Percentiles rank a stretch among this genome's conserved stretches.
Conservation (phyloP, 2,888 invertebrate genomes). For the Aleiodes alternator region DNA sequence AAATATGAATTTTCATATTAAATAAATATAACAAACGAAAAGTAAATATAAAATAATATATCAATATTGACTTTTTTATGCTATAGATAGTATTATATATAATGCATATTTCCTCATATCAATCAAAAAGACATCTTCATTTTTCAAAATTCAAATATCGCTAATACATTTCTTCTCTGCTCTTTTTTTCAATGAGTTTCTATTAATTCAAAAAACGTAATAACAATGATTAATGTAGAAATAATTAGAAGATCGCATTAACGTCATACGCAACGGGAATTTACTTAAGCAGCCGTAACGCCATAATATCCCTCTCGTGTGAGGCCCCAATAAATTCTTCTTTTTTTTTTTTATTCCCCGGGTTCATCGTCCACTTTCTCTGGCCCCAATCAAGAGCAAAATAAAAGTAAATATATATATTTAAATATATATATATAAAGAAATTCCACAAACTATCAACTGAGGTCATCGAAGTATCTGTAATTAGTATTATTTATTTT, state of each 20-base stretch:
- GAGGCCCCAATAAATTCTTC: constrained; percentile 18
- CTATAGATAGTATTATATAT: no score
- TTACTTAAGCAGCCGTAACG: constrained; percentile 64
- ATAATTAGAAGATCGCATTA: constrained; percentile 16
- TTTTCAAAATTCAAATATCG: no score
- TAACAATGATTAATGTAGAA: background rate
- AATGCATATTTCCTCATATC: no score
- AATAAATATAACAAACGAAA: no score
- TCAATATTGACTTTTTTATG: no score
- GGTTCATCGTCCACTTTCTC: constrained; percentile 69
- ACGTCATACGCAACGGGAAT: constrained; percentile 55
- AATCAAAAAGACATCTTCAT: no score
- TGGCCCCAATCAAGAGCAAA: constrained; percentile 61
- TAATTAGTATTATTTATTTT: background rate
- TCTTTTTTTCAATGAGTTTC: no score
- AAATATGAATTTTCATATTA: no score
- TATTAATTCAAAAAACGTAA: background rate
- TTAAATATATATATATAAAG: background rate
- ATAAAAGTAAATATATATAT: no score
- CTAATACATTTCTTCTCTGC: no score
- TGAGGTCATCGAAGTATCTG: constrained; percentile 31
- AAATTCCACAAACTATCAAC: constrained; percentile 36
- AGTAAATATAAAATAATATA: no score
- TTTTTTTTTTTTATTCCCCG: constrained; percentile 49
- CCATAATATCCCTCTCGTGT: constrained; percentile 36